These are phyloP conservation scores for Jaculus jaculus DNA, from an alignment of 2,113 vertebrate genomes.

Conservation along the genomic window DNA sequence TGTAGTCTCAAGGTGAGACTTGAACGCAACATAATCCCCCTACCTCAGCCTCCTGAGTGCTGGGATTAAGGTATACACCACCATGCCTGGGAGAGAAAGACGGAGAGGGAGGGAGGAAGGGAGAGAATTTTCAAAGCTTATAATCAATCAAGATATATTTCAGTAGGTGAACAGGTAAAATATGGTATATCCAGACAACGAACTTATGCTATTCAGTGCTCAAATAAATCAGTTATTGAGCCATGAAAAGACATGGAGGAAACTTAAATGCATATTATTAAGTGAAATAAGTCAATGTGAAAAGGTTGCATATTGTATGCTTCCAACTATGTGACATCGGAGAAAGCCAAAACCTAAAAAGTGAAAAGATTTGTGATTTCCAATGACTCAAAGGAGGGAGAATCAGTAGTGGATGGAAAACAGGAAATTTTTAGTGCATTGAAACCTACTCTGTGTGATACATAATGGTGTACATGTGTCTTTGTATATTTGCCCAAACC, in stretches of 20 bases:
- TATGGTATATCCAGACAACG: not conserved
- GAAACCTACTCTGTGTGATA: not conserved
- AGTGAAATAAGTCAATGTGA: slow-evolving; percentile 6
- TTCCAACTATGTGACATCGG: not conserved
- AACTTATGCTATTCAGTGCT: not conserved
- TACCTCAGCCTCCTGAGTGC: no score
- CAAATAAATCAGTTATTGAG: slow-evolving; percentile 22
- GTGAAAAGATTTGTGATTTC: not conserved
- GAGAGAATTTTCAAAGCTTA: not conserved
- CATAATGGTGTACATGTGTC: not conserved
- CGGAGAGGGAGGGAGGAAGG: no score
- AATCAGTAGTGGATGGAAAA: not conserved
- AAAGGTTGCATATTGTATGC: not conserved
- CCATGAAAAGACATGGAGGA: not conserved
- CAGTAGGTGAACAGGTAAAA: not conserved
- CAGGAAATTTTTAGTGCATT: not conserved
- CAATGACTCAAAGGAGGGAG: not conserved
- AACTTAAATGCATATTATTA: not conserved
- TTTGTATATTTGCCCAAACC: not conserved
- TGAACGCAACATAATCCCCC: no score
- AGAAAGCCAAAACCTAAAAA: not conserved
- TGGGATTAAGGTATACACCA: no score
- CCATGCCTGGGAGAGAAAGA: no score
- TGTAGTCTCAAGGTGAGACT: no score
- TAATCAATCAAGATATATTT: slow-evolving; percentile 35